Percentiles rank a stretch among this genome's conserved stretches.
These are phyloP conservation scores for Liparis tanakae DNA, from an alignment of 2,797 vertebrate species.

Conservation along the genomic window DNA sequence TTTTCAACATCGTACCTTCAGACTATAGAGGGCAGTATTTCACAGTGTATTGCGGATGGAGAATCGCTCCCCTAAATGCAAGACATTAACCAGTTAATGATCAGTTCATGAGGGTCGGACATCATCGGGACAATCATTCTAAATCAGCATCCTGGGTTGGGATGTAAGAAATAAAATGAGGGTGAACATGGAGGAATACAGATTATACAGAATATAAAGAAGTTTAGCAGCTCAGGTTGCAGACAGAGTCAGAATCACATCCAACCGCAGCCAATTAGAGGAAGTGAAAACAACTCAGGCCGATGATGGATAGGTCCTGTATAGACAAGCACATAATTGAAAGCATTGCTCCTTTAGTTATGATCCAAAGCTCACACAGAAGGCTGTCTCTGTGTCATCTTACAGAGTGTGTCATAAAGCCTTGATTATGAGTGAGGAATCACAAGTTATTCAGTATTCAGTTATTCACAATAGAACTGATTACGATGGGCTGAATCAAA, in stretches of 20 bases:
- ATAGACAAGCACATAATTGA: slow-evolving; percentile 44
- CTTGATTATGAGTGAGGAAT: slow-evolving; percentile 27
- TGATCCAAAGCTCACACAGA: slow-evolving; percentile 18
- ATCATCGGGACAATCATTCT: neutral
- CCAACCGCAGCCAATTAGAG: slow-evolving; percentile 45
- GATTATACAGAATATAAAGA: neutral
- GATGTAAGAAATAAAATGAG: neutral
- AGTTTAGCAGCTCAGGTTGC: slow-evolving; percentile 8
- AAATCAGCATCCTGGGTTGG: neutral
- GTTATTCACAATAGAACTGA: slow-evolving; percentile 54
- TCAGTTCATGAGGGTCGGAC: neutral
- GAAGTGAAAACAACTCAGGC: slow-evolving; percentile 42
- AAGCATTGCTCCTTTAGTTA: slow-evolving; percentile 42
- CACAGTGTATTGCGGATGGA: neutral
- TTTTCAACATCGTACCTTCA: neutral
- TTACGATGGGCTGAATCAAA: slow-evolving; percentile 43
- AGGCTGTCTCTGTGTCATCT: slow-evolving; percentile 16
- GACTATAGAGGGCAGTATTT: too few species aligned
- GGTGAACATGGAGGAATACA: neutral
- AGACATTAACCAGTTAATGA: neutral
- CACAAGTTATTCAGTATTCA: slow-evolving; percentile 47
- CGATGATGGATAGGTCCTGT: slow-evolving; percentile 41
- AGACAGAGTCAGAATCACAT: slow-evolving; percentile 15
- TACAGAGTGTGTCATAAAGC: slow-evolving; percentile 35
- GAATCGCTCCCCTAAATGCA: neutral